Evolutionary conservation across 2,113 vertebrate genomes (phyloP), one percentile per base, ranked within the genome.

Genomic region (Odontesthes bonariensis): DNA sequence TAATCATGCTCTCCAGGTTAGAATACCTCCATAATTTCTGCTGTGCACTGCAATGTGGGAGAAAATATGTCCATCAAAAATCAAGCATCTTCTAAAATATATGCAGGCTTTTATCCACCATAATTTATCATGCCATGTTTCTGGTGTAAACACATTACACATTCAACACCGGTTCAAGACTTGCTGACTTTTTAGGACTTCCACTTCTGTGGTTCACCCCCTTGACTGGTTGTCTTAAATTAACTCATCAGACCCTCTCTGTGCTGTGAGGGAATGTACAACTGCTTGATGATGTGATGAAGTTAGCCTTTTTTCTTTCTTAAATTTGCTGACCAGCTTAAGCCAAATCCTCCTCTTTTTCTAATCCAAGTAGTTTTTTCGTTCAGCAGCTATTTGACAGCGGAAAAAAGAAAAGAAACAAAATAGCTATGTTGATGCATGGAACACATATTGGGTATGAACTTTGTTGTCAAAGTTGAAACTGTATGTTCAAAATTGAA

Each of bases 31-130:
- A 52, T 67, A 44, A 33, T 33, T 32, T 22, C 23, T 0, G 11
- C 40, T 17, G 11, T 69, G 52, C 35, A 9, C 22, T 44, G 23
- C 35, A 44, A 33, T 46, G 33, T 23, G 44, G 40, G n/a, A 52
- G 35, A 1, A 53, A 56, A 51, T n/a, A 14, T 31, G 54, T 31
- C 53, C 32, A 38, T 74, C 31, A 74, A 35, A 64, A 77, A 77
- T 77, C 59, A 57, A 54, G 23, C 62, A 5, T 74, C 1, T 47
- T 67, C 58, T 51, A 51, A 0, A 17, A 66, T 42, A 17, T 8
- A 42, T 14, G 38, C 35, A 16, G 22, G n/a, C 10, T 51, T 32
- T 63, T 33, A n/a, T 6, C 0, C n/a, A 4, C 3, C 0, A n/a
- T 31, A 20, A 8, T 65, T 27, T 65, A 44, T 44, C 53, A 63